A percentile compares a stretch with the other conserved stretches of the same genome.
These are phyloP conservation scores for Benthosema pterotum DNA, from an alignment of 2,797 vertebrate genomes.

Conservation along the genomic window DNA sequence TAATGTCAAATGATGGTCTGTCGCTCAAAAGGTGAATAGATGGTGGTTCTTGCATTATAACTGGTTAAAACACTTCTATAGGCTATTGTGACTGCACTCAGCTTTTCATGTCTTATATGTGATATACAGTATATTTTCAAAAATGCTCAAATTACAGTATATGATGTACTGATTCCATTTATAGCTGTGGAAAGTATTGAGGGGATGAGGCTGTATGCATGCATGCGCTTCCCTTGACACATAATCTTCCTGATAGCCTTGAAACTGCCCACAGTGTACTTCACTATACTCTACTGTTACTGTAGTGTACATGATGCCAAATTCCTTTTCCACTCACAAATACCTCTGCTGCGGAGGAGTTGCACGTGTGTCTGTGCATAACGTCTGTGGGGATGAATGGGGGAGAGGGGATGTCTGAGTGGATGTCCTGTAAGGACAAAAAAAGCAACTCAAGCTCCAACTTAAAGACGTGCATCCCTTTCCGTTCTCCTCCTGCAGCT, in stretches of 20 bases:
- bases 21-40: too few species aligned
- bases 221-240: slow-evolving; percentile 12
- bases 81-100: too few species aligned
- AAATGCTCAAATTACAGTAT: too few species aligned
- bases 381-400: slow-evolving; percentile 13
- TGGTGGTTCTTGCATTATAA: too few species aligned
- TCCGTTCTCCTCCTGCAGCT: slow-evolving; percentile 30
- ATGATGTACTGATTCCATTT: slow-evolving; percentile 10
- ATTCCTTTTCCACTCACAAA: slow-evolving; percentile 50
- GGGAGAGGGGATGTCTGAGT: slow-evolving; percentile 32
- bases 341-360: slow-evolving; percentile 47
- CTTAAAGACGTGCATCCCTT: slow-evolving; percentile 37
- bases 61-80: too few species aligned
- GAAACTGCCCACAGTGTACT: slow-evolving; percentile 51
- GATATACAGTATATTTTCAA: too few species aligned
- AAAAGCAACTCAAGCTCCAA: slow-evolving; percentile 35
- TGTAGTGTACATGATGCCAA: slow-evolving; percentile 59
- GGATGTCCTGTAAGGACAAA: slow-evolving; percentile 54
- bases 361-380: slow-evolving; percentile 5
- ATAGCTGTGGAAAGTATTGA: slow-evolving; percentile 7
- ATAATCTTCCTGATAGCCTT: slow-evolving; percentile 38
- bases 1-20: too few species aligned
- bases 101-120: too few species aligned
- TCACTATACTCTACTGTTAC: slow-evolving; percentile 46
- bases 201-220: slow-evolving; percentile 21